Evolutionary conservation across 1,140 invertebrate species (phyloP).

Genomic region (Subanguina moxae): DNA sequence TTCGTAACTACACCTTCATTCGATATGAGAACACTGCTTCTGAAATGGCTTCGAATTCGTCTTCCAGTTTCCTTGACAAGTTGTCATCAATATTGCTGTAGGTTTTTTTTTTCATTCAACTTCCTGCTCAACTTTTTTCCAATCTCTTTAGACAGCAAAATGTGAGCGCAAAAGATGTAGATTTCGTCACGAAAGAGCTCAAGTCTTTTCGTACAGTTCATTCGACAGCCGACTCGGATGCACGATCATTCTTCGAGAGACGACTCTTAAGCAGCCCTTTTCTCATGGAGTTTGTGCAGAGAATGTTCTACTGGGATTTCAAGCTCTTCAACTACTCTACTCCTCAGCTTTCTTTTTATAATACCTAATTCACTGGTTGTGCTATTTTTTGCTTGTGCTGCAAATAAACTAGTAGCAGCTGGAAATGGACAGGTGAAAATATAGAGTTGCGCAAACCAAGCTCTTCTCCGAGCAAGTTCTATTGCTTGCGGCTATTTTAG

Average conservation of each 20-base stretch:
- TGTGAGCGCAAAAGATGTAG: neutral
- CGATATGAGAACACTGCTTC: constrained; percentile 8
- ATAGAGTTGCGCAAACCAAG: too few relatives aligned
- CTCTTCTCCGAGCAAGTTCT: too few relatives aligned
- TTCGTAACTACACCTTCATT: constrained; percentile 22
- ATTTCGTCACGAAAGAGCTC: constrained; percentile 20
- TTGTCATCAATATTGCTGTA: constrained; percentile 2
- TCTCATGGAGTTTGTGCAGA: constrained; percentile 33
- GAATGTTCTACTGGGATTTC: constrained; percentile 38
- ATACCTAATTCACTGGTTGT: too few relatives aligned
- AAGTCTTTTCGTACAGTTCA: constrained; percentile 14
- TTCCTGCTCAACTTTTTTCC: too few relatives aligned
- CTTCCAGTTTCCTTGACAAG: neutral
- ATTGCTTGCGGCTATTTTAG: too few relatives aligned
- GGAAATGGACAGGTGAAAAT: too few relatives aligned
- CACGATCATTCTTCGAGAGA: constrained; percentile 21
- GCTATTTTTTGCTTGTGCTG: too few relatives aligned
- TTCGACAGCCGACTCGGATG: constrained; percentile 26
- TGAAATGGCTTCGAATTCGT: constrained; percentile 18
- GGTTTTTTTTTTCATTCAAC: too few relatives aligned
- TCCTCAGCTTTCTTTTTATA: neutral
- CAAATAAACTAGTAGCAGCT: too few relatives aligned
- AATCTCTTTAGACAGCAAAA: neutral
- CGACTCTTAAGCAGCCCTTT: constrained; percentile 28
- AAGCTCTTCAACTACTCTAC: constrained; percentile 29